These are phyloP conservation scores for Tetrapedia diversipes DNA, from an alignment of 2,888 invertebrate genomes.

Conservation along the genomic window DNA sequence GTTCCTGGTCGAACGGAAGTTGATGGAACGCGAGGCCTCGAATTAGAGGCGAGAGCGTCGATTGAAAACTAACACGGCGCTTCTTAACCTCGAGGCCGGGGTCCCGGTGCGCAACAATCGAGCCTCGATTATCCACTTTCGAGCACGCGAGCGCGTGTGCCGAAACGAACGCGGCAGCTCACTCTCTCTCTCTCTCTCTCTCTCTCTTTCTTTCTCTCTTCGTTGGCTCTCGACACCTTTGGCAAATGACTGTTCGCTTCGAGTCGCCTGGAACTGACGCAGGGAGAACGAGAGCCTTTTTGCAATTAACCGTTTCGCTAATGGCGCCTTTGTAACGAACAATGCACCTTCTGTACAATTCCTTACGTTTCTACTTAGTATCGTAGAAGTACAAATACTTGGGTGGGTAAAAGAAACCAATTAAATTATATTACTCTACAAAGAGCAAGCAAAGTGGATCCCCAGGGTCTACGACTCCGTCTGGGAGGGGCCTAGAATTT, in stretches of 20 bases:
- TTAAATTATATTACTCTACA: no score
- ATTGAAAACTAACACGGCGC: constrained; percentile 38
- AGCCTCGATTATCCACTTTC: constrained; percentile 43
- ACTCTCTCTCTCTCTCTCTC: constrained; percentile 14
- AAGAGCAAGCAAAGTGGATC: no score
- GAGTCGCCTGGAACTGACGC: neutral
- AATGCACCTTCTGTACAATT: no score
- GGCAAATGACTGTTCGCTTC: constrained; percentile 64
- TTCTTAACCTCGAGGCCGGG: constrained; percentile 28
- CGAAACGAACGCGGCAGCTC: constrained; percentile 47
- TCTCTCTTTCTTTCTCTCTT: neutral
- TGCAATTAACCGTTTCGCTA: no score
- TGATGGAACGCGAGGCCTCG: constrained; percentile 9
- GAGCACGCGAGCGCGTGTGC: constrained; percentile 51
- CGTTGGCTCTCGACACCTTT: constrained; percentile 39
- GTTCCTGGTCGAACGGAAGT: no score
- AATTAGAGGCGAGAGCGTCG: constrained; percentile 15
- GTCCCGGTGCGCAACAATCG: constrained; percentile 34
- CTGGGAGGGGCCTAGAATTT: no score
- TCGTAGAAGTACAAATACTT: no score
- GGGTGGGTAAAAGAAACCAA: no score
- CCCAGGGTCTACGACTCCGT: no score
- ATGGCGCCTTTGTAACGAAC: no score
- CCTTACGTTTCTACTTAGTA: no score
- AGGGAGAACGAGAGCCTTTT: no score